phyloP scores from a whole-genome alignment of 2,797 vertebrate species.

The Danio kyathit region DNA sequence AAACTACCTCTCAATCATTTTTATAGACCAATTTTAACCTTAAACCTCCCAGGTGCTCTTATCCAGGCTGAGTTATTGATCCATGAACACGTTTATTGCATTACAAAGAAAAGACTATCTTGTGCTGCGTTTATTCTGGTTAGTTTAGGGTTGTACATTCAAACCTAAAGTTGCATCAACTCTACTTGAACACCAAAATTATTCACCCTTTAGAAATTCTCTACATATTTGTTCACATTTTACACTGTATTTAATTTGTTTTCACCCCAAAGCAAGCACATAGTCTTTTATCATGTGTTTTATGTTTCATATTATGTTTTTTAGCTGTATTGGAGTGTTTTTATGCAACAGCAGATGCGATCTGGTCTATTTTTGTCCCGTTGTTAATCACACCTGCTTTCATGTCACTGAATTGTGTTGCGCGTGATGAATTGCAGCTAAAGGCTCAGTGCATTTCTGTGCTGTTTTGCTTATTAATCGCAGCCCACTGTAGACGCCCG shows the following conservation, averaged over 20 bases:
- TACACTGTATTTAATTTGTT: neutral
- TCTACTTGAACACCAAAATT: slow-evolving; percentile 10
- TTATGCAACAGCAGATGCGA: neutral
- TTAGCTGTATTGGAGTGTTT: neutral
- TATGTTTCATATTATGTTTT: neutral
- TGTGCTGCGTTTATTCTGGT: neutral
- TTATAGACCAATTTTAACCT: slow-evolving; percentile 27
- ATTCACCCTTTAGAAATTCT: neutral
- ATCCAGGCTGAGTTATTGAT: neutral
- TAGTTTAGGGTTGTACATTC: neutral
- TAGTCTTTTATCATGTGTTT: neutral
- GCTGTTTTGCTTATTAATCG: slow-evolving; percentile 1
- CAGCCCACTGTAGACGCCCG: neutral
- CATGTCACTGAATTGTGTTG: slow-evolving; percentile 37
- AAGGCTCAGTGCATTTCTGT: neutral
- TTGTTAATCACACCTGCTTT: slow-evolving; percentile 27
- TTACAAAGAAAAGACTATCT: neutral
- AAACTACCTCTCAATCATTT: slow-evolving; percentile 60
- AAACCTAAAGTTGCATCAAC: neutral
- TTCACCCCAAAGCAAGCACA: slow-evolving; percentile 1
- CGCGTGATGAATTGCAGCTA: slow-evolving; percentile 13
- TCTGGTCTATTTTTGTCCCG: slow-evolving; percentile 12
- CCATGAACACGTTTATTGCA: slow-evolving; percentile 11
- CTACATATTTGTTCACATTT: neutral
- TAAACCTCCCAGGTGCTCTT: slow-evolving; percentile 23